phyloP scores from a whole-genome alignment of 2,797 vertebrate species.

The Bradypodion pumilum region DNA sequence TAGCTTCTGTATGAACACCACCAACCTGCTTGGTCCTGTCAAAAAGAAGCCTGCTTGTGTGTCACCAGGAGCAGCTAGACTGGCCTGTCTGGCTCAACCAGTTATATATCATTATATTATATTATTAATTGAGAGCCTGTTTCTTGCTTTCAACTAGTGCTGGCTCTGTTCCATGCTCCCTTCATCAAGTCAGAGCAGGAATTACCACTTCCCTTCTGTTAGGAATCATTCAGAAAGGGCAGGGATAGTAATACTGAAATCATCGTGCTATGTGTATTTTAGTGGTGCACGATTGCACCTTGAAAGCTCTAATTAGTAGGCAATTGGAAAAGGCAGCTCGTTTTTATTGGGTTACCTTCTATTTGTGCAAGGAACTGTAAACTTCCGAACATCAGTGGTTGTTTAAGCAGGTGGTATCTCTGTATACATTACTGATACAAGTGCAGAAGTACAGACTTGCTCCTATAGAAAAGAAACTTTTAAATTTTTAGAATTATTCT shows the following conservation, averaged over 20 bases:
- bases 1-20: slow-evolving; percentile 17
- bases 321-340: too few relatives aligned
- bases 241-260: neutral
- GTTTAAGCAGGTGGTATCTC: neutral
- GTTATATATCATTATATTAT: slow-evolving; percentile 22
- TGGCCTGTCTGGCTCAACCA: slow-evolving; percentile 16
- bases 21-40: slow-evolving; percentile 18
- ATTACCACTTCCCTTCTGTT: slow-evolving; percentile 13
- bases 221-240: neutral
- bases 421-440: neutral
- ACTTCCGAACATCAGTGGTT: neutral
- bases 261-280: neutral
- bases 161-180: slow-evolving; percentile 24
- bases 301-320: neutral
- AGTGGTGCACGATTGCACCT: neutral
- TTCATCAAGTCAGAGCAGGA: slow-evolving; percentile 1
- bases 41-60: slow-evolving; percentile 13
- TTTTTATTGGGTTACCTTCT: neutral
- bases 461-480: neutral
- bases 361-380: neutral
- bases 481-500: neutral
- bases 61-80: slow-evolving; percentile 2
- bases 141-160: neutral
- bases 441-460: neutral
- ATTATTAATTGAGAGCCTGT: slow-evolving; percentile 21